A percentile compares a stretch with the other conserved stretches of the same genome.
These are phyloP conservation scores for Passer montanus DNA, from an alignment of 2,113 vertebrate genomes.

Conservation along the genomic window DNA sequence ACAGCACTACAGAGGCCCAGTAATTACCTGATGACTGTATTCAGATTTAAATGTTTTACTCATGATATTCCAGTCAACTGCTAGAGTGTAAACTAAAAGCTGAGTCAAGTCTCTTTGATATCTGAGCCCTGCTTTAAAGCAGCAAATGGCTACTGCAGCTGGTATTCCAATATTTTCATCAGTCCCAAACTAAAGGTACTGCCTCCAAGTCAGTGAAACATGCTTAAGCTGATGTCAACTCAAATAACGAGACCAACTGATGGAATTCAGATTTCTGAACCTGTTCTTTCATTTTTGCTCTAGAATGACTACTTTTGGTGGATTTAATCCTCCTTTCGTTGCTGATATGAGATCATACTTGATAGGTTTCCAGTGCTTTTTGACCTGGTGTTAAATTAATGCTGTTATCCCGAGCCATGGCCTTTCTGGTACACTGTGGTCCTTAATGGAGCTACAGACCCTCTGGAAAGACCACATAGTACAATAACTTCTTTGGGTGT, in stretches of 20 bases:
- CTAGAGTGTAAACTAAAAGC: background rate
- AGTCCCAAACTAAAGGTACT: background rate
- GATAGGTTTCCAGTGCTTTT: background rate
- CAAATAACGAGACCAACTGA: background rate
- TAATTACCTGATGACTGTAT: background rate
- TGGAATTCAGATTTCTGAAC: background rate
- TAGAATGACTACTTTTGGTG: background rate
- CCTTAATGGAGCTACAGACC: accelerated
- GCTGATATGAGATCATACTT: background rate
- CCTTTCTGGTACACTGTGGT: background rate
- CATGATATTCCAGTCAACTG: background rate
- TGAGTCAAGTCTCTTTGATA: background rate
- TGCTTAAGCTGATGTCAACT: background rate
- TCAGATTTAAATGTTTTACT: background rate
- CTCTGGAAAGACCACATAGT: background rate
- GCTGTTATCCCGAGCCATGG: background rate
- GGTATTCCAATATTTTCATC: background rate
- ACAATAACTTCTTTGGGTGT: background rate
- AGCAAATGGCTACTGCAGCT: conserved; percentile 2
- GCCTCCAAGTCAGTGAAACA: background rate
- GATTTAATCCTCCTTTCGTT: background rate
- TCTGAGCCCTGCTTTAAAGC: background rate
- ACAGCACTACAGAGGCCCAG: background rate
- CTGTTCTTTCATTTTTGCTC: background rate
- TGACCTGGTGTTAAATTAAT: background rate